Base-by-base conservation (phyloP, 2,888 invertebrate genomes). In the Temnothorax ravouxi region DNA sequence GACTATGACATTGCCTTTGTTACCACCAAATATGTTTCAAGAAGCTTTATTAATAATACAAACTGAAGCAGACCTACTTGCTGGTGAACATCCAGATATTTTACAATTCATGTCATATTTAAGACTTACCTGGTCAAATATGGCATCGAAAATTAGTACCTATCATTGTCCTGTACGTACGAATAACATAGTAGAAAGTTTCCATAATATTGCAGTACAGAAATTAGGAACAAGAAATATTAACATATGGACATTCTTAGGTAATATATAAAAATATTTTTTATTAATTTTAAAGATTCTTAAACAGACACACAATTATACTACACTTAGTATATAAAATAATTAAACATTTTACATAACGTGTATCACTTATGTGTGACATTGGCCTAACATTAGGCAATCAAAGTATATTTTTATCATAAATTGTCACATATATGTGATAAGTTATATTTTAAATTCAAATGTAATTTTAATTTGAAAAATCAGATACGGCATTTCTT, bases 161-260 rank as follows among this genome's bases (percentile, higher is more conserved):
- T 79, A 79, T 34, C 1, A 21, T 44, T 79, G 77, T 47, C 71
- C 56, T 47, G n/a, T 71, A n/a, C 71, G 79, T 41, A 79, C 79
- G 29, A 77, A 77, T 1, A 79, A 79, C 15, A 79, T 79, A 41
- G 29, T 79, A 2, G 79, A 79, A 71, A 79, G 72, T 72, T 79
- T 71, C 4, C 72, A 79, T 21, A 71, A 79, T 15, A 56, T 72
- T 44, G 56, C 74, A 3, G 11, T 1, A 5, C 44, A 69, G 6
- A 79, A 79, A 38, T 3, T 72, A 38, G 56, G 79, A 1, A 79
- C 41, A 8, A 56, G 6, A 3, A 79, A 79, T 72, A 69, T n/a
- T 21, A 79, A 79, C 18, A 2, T 71, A 18, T 79, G 79, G 72
- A 71, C 38, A 0, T 76, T 76, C 2, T 5, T 64, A 76, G 62